A percentile compares a stretch with the other conserved stretches of the same genome.
Conservation (phyloP, 2,113 vertebrate genomes). For the Gavialis gangeticus region DNA sequence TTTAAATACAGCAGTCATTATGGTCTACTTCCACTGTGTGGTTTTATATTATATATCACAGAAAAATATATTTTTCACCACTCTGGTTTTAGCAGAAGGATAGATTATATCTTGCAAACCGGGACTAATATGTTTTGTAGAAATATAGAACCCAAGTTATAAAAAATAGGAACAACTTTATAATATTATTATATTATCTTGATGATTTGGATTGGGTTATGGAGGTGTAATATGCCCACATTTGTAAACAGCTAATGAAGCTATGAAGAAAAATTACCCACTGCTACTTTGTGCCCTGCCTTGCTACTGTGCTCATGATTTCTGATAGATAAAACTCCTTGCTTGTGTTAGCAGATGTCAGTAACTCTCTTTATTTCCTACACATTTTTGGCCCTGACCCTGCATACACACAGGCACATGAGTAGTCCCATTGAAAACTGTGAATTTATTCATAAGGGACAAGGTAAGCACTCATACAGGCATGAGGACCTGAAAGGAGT, state of each 20-base stretch:
- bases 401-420: not conserved
- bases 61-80: conserved; percentile 13
- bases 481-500: not conserved
- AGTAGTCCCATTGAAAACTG: not conserved
- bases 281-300: not conserved
- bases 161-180: conserved; percentile 23
- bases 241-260: not conserved
- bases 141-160: not conserved
- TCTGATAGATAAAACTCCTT: not conserved
- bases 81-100: not conserved
- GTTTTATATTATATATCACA: not conserved
- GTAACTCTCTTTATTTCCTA: not conserved
- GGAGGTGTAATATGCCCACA: not conserved
- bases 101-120: not conserved
- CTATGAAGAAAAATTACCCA: not conserved
- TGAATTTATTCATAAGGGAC: not conserved
- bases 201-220: conserved; percentile 20
- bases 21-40: not conserved
- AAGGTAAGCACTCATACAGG: not conserved
- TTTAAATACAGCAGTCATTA: not conserved
- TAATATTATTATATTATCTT: conserved; percentile 49
- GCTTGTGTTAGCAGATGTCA: not conserved
- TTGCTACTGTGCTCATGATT: not conserved
- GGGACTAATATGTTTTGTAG: not conserved
- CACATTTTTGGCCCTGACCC: not conserved